Percentiles rank a stretch among this genome's conserved stretches.
Evolutionary conservation across 1,140 invertebrate species (phyloP).

Genomic region (Bombus waltoni): DNA sequence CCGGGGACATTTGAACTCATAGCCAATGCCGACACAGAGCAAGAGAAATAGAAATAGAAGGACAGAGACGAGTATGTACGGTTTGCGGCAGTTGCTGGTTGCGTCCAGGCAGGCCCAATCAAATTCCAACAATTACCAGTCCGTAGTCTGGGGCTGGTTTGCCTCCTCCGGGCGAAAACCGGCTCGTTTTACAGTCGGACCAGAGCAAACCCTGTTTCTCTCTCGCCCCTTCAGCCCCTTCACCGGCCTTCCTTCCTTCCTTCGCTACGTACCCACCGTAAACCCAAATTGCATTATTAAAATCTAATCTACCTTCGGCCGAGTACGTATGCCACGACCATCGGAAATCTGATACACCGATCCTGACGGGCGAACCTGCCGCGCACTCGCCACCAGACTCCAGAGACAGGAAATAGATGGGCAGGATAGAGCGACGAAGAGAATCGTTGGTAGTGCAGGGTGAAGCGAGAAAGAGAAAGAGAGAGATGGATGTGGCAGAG

Average conservation of each 20-base stretch:
- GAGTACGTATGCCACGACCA: slow-evolving; percentile 65
- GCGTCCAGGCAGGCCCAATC: slow-evolving; percentile 68
- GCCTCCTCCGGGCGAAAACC: slow-evolving; percentile 70
- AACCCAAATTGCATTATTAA: slow-evolving; percentile 80
- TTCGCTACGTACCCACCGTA: slow-evolving; percentile 55
- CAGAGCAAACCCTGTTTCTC: slow-evolving; percentile 1
- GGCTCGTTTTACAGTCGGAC: slow-evolving; percentile 72
- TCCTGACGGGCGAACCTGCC: slow-evolving; percentile 25
- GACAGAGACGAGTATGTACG: not conserved
- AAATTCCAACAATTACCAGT: slow-evolving; percentile 78
- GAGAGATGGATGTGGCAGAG: not conserved
- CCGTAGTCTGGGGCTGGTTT: slow-evolving; percentile 71
- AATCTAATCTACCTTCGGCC: slow-evolving; percentile 79
- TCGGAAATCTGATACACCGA: slow-evolving; percentile 68
- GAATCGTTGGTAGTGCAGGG: too few species aligned
- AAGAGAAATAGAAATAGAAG: not conserved
- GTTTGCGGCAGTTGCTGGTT: slow-evolving; percentile 13
- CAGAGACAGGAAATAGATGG: slow-evolving; percentile 22
- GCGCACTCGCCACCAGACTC: not conserved
- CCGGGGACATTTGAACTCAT: slow-evolving; percentile 50
- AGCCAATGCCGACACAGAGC: slow-evolving; percentile 15
- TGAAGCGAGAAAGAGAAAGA: not conserved
- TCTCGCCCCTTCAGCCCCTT: not conserved
- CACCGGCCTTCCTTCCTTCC: not conserved
- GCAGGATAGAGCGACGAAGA: not conserved